phyloP scores from a whole-genome alignment of 2,888 invertebrate species.

The Chymomyza caudatula region DNA sequence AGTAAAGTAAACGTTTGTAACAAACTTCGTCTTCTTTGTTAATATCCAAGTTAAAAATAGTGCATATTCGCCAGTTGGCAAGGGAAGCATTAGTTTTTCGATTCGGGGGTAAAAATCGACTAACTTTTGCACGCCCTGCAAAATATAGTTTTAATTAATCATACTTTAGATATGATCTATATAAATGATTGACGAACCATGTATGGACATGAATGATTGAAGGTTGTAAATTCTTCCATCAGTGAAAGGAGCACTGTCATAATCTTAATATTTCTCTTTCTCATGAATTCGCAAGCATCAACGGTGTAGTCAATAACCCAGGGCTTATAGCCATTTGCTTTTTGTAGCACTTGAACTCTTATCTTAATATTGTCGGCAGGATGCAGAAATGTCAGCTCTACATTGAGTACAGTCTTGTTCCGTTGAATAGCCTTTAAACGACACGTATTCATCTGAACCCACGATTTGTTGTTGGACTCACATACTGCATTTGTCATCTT shows the following conservation, averaged over 20 bases:
- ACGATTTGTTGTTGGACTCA: slow-evolving; percentile 28
- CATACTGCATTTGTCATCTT: slow-evolving; percentile 40
- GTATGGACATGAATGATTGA: slow-evolving; percentile 32
- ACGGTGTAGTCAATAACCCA: slow-evolving; percentile 16
- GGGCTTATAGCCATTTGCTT: slow-evolving; percentile 39
- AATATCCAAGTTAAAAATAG: neutral
- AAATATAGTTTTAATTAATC: neutral
- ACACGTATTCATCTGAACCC: slow-evolving; percentile 27
- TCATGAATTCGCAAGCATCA: slow-evolving; percentile 31
- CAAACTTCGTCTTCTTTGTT: neutral
- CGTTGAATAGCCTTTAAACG: slow-evolving; percentile 31
- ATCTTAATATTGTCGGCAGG: slow-evolving; percentile 2
- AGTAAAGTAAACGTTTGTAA: neutral
- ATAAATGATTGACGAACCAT: slow-evolving; percentile 3
- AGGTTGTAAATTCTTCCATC: slow-evolving; percentile 21
- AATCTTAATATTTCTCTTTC: neutral
- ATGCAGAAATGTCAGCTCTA: slow-evolving; percentile 14
- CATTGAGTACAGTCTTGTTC: slow-evolving; percentile 18
- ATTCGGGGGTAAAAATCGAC: neutral
- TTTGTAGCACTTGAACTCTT: slow-evolving; percentile 3
- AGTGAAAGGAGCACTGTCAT: slow-evolving; percentile 16
- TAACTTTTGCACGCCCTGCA: neutral
- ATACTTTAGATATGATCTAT: neutral
- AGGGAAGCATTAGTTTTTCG: neutral
- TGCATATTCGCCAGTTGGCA: slow-evolving; percentile 32